Evolutionary conservation across 2,888 invertebrate genomes (phyloP), one percentile per base, ranked within the genome.

Genomic region (Branchellion lobata): DNA sequence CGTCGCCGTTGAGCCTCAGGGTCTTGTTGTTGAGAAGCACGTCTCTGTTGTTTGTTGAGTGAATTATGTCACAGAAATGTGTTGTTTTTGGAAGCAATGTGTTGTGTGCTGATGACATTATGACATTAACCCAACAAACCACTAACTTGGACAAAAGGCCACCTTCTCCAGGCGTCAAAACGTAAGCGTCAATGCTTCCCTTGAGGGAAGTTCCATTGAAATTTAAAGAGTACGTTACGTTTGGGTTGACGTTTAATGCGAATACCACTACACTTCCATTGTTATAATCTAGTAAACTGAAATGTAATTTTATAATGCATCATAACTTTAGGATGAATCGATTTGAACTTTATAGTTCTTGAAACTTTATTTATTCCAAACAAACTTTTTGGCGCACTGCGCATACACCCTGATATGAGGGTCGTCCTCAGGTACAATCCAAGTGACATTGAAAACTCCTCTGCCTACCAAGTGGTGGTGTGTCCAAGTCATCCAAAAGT

Each of bases 381-480:
- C n/a, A n/a, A n/a, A n/a, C n/a, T n/a, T 21, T 51, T 75, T 75
- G 75, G 33, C 51, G n/a, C 94, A 94, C 85, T 94, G 94, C 0
- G 92, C 91, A 84, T 93, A 93, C 82, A 92, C 86, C 83, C 93
- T 90, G 0, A 75, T 53, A n/a, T n/a, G 11, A 21, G 18, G n/a
- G 29, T 18, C 18, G 3, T 33, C 5, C 81, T 80, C 29, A 76
- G 82, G 2, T 82, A 88, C n/a, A 0, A 8, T 29, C 29, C 53
- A 21, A 11, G 27, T 36, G 14, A 69, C 83, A 33, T 81, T 78
- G 1, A 93, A 86, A 0, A 93, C 92, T 86, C 89, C 90, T 57
- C 88, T 88, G 0, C 94, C 94, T 82, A 94, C 93, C 29, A 94
- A 88, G 83, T 90, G 91, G 87, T 94, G 94, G 87, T 92, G 92